These are phyloP conservation scores for Ormyrus labotus DNA, from an alignment of 2,888 invertebrate genomes.

Conservation along the genomic window DNA sequence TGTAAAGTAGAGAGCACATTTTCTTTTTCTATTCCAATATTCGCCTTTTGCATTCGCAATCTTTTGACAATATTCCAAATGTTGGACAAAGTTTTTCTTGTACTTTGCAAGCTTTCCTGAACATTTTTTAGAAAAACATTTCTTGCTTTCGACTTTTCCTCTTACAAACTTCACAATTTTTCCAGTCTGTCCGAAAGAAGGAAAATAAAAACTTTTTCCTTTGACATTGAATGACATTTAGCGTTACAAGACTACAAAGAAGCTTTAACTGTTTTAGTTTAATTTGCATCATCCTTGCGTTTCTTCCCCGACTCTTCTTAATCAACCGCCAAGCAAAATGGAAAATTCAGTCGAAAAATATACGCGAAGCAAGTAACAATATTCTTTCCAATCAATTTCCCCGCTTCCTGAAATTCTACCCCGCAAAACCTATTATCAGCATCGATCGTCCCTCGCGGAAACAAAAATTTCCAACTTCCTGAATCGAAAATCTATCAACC, in stretches of 20 bases:
- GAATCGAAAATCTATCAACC: constrained; percentile 4
- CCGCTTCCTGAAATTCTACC: neutral
- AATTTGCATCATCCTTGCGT: too few species aligned
- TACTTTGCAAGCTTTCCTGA: too few species aligned
- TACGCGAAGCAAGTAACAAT: too few species aligned
- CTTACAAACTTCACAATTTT: too few species aligned
- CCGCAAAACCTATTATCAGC: neutral
- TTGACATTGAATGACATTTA: too few species aligned
- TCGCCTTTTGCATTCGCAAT: neutral
- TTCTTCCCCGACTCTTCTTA: too few species aligned
- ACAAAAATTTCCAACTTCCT: constrained; percentile 2
- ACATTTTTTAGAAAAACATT: too few species aligned
- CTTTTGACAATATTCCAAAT: constrained; percentile 14
- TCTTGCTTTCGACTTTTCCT: too few species aligned
- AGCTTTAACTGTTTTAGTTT: too few species aligned
- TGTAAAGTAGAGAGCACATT: constrained; percentile 9
- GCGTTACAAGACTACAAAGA: too few species aligned
- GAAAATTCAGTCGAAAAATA: too few species aligned
- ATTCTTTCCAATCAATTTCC: neutral
- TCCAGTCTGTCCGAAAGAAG: neutral
- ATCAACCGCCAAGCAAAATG: too few species aligned
- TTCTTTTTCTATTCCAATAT: constrained; percentile 13
- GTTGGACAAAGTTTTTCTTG: neutral
- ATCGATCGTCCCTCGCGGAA: neutral
- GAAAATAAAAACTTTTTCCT: neutral